Conservation (phyloP, 1,140 invertebrate species). For the Geopemphigus sp. region DNA sequence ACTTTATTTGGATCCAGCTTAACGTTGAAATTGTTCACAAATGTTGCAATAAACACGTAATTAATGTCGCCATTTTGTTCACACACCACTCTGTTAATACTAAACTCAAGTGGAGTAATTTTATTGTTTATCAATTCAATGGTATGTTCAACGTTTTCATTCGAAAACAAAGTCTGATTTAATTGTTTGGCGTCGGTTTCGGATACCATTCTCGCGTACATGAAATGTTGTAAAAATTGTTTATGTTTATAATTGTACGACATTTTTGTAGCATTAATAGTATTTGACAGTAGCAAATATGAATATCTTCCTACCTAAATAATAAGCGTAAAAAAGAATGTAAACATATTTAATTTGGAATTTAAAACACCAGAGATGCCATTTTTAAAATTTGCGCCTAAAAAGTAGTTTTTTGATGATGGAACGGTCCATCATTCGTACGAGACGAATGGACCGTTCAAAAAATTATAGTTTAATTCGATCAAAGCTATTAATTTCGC, state of each 20-base stretch:
- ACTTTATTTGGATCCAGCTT: constrained; percentile 5
- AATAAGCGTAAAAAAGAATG: neutral
- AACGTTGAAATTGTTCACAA: constrained; percentile 1
- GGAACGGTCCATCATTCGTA: no score
- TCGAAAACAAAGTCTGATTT: neutral
- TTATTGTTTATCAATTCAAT: constrained; percentile 22
- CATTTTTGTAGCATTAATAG: neutral
- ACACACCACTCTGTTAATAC: constrained; percentile 11
- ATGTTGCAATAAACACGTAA: constrained; percentile 17
- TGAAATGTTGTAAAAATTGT: constrained; percentile 33
- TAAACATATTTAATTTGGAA: neutral
- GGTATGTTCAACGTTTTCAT: neutral
- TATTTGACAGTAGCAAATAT: neutral
- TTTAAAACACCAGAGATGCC: no score
- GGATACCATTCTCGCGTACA: constrained; percentile 16
- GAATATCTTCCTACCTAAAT: neutral
- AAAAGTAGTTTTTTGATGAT: no score
- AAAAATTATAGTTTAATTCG: no score
- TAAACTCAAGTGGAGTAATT: constrained; percentile 28
- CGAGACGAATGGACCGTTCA: no score
- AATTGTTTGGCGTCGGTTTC: neutral
- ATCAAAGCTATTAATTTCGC: no score
- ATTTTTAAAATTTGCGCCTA: no score
- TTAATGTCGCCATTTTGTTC: constrained; percentile 15
- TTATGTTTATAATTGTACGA: constrained; percentile 7